These are phyloP conservation scores for Chrysoperla carnea DNA, from an alignment of 1,140 invertebrate genomes.

Conservation along the genomic window DNA sequence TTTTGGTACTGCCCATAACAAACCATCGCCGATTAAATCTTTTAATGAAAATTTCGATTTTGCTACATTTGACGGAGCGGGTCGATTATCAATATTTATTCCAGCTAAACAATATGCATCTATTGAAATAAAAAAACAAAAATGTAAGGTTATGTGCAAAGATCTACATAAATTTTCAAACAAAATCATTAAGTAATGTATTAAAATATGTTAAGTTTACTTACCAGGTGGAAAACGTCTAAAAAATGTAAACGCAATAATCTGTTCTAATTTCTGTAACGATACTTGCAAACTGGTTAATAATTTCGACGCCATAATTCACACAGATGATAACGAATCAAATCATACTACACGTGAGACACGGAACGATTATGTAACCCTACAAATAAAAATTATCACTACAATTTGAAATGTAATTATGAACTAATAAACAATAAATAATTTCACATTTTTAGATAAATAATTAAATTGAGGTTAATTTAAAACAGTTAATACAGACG, in stretches of 20 bases:
- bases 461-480: no score
- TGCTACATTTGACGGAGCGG: background rate
- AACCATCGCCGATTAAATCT: slow-evolving; percentile 48
- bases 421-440: no score
- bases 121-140: slow-evolving; percentile 13
- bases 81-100: slow-evolving; percentile 14
- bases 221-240: slow-evolving; percentile 26
- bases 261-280: slow-evolving; percentile 19
- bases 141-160: slow-evolving; percentile 1
- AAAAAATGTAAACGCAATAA: slow-evolving; percentile 16
- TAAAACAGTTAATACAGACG: no score
- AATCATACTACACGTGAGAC: no score
- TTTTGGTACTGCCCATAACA: slow-evolving; percentile 68
- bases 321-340: no score
- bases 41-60: slow-evolving; percentile 27
- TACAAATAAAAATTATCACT: no score
- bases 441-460: no score
- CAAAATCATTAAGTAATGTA: background rate
- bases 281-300: slow-evolving; percentile 16
- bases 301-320: slow-evolving; percentile 14
- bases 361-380: no score
- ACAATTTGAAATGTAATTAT: no score
- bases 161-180: background rate
- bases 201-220: background rate
- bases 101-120: slow-evolving; percentile 15